Base-by-base conservation (phyloP, 2,888 invertebrate genomes). In the Melieria crassipennis region DNA sequence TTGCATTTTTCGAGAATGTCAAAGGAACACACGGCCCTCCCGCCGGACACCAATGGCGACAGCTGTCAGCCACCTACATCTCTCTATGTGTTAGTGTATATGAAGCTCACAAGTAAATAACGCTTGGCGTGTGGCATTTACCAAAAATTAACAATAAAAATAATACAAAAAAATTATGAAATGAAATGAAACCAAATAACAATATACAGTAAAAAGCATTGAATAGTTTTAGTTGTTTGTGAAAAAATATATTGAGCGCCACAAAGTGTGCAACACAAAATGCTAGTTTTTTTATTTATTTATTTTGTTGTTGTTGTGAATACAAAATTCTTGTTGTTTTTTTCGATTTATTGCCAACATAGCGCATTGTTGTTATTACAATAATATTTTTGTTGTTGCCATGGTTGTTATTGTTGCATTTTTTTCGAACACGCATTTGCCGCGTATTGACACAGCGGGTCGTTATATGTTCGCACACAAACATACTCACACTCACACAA, bases 211-310 rank as follows among this genome's bases (percentile, higher is more conserved):
- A 52, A 11, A 7, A 52, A 52, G n/a, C 13, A 52, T 52, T 52
- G 52, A 11, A 52, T 52, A 45, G 60, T 74, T 74, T 69, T 71
- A 67, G 52, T 50, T 63, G 72, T 42, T 67, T 70, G 52, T 6
- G 11, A 52, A 52, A 52, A 66, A 75, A 75, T 70, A 73, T 66
- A 75, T 73, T 73, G 70, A 72, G 70, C 73, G 72, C 75, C 75
- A 70, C 73, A 75, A 73, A 73, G 73, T 71, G 70, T 74, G 71
- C 61, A 71, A 65, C 46, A 46, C 16, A 30, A 30, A 30, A 30
- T 30, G 30, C 30, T 30, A 30, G 30, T 30, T 30, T 30, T 30
- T 30, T 30, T 30, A 30, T 30, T 30, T 30, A 30, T 30, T 30
- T 30, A 30, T 1, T 30, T 30, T 16, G 16, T 30, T 30, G 30